Evolutionary conservation across 2,888 invertebrate species (phyloP), one percentile per base, ranked within the genome.

Genomic region (Dyspetes luteomarginatus): DNA sequence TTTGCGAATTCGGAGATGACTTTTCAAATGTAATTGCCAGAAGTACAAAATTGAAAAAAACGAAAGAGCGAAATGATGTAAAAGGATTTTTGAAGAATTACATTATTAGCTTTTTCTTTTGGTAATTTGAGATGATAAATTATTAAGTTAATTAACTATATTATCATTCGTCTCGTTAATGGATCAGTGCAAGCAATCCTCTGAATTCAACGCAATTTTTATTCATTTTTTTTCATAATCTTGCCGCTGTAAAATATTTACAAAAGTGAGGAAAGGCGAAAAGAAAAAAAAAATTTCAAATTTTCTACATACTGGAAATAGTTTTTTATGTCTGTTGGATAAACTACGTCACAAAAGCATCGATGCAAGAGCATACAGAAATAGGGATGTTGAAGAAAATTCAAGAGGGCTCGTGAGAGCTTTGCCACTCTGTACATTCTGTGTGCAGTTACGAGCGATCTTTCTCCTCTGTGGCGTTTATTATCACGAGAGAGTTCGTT

Each of bases 331-430:
- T 50, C 26, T 17, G 22, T 55, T 36, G 41, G 30, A 45, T 45
- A 45, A 15, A 45, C 22, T 41, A n/a, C 67, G 68, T 55, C 68
- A 68, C 41, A 41, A 22, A 26, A n/a, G 24, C 52, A 50, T 50
- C 50, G 52, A 55, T 55, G 68, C 68, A 68, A 55, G 68, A 22
- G 55, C 22, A 55, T 12, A n/a, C 68, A 55, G 17, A 68, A 68
- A 68, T 43, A 68, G 43, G 36, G 9, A 56, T 68, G 22, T 43
- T 43, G 43, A 52, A 55, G 55, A 55, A 43, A 68, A 68, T 68
- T 55, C 55, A 4, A 9, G 68, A 68, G 41, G 36, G 22, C 50
- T 19, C 19, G 50, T 22, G n/a, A 30, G 19, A 68, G 26, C 26
- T 41, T 55, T 19, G 55, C 68, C 55, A 55, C 43, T 41, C 41